Base-by-base conservation (phyloP, 2,797 vertebrate genomes). In the Odontamblyopus rebecca region DNA sequence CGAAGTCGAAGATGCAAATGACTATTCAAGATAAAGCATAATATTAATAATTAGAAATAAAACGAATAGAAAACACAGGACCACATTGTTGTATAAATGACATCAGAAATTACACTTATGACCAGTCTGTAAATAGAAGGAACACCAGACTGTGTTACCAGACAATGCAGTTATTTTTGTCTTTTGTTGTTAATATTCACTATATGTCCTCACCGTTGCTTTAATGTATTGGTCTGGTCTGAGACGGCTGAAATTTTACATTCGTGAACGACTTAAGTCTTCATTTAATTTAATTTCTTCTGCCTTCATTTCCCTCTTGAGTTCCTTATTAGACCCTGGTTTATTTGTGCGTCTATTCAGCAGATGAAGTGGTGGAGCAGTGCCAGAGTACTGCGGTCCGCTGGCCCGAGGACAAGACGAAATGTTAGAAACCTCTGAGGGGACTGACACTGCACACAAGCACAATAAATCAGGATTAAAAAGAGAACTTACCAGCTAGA, bases 371-470 rank as follows among this genome's bases (percentile, higher is more conserved):
- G 6, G 15, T 81, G 77, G 70, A 81, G 50, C 64, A 12, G 9
- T 62, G 82, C 82, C 84, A 82, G 77, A 71, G 53, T 51, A 53
- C 74, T 74, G 81, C 82, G 82, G 73, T 73, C 82, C 38, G 70
- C 67, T 80, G 77, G 68, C 75, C 60, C 57, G 16, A 2, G 8
- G 1, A 69, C 61, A 75, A 73, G 35, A 64, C 69, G n/a, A 69
- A 78, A 69, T 48, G 69, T 67, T 74, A 70, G 61, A 68, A 79
- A 69, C 72, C 73, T 78, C 61, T 23, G 29, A 57, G 68, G 32
- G 71, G 72, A 32, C 75, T 79, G 66, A 75, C 23, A 41, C 69
- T 73, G 83, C 67, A 80, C 44, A 70, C 66, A 68, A 68, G 61
- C 68, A 70, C 71, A 67, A 67, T 78, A 61, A 80, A 77, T 80